Evolutionary conservation across 2,888 invertebrate genomes (phyloP).

Genomic region (Eudasyphora cyanicolor): DNA sequence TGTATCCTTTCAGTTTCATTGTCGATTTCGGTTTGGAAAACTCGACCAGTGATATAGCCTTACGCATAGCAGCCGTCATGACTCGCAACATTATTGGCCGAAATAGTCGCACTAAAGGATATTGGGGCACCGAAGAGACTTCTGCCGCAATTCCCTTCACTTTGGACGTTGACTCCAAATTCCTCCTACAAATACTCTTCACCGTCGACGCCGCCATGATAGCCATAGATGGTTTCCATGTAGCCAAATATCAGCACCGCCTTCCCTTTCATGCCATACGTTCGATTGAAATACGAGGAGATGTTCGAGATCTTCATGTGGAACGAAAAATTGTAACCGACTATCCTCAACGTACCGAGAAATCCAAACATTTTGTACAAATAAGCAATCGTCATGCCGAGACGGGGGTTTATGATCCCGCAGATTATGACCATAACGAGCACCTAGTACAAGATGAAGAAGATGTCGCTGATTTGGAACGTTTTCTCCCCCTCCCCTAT

Average conservation of each 20-base stretch:
- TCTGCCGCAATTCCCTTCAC: constrained; percentile 79
- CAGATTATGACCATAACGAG: neutral
- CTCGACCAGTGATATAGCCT: constrained; percentile 81
- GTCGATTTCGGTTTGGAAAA: constrained; percentile 48
- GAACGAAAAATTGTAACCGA: constrained; percentile 74
- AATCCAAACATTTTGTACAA: constrained; percentile 27
- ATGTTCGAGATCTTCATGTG: constrained; percentile 82
- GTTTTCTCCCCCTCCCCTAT: constrained; percentile 75
- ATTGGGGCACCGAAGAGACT: constrained; percentile 89
- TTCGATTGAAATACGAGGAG: constrained; percentile 83
- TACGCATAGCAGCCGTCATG: constrained; percentile 89
- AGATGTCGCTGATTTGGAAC: neutral
- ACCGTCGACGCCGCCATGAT: constrained; percentile 83
- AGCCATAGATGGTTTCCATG: constrained; percentile 86
- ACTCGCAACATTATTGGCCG: constrained; percentile 88
- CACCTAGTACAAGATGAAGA: neutral
- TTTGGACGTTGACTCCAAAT: constrained; percentile 71
- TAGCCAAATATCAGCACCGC: constrained; percentile 85
- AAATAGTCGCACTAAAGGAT: constrained; percentile 84
- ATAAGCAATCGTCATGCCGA: constrained; percentile 9
- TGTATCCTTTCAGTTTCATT: constrained; percentile 19
- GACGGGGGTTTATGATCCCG: constrained; percentile 1
- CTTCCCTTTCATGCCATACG: constrained; percentile 82
- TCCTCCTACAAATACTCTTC: constrained; percentile 82
- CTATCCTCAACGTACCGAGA: constrained; percentile 71